Conservation (phyloP, 1,140 invertebrate species). For the Arion vulgaris region DNA sequence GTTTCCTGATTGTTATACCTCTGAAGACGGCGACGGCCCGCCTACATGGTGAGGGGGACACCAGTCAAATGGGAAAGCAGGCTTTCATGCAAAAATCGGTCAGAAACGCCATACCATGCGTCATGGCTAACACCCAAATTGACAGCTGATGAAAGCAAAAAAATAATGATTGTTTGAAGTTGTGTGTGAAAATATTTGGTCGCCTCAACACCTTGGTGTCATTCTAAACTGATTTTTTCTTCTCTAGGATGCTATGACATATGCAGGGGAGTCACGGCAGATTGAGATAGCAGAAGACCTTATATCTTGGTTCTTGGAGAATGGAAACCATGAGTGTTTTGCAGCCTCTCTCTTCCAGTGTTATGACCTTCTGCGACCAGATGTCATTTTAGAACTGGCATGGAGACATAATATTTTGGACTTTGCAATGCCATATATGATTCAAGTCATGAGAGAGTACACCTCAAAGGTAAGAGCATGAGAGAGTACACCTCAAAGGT, state of each 20-base stretch:
- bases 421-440: slow-evolving; percentile 99
- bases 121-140: no score
- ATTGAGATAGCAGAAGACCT: slow-evolving; percentile 97
- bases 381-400: slow-evolving; percentile 97
- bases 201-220: no score
- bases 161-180: no score
- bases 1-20: no score
- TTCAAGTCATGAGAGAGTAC: slow-evolving; percentile 82
- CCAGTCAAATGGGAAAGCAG: no score
- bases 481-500: no score
- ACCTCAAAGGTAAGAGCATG: slow-evolving; percentile 67
- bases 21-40: no score
- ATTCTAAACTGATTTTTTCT: background rate
- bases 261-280: slow-evolving; percentile 97
- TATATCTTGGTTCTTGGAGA: slow-evolving; percentile 96
- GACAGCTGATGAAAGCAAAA: no score
- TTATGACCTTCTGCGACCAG: slow-evolving; percentile 97
- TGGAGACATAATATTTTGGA: slow-evolving; percentile 99
- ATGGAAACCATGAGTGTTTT: slow-evolving; percentile 97
- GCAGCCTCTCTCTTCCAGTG: slow-evolving; percentile 98
- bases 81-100: no score
- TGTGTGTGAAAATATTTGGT: no score
- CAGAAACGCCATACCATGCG: no score
- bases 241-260: slow-evolving; percentile 97
- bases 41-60: no score